Conservation (phyloP, 2,888 invertebrate genomes). For the Lasius platythorax region DNA sequence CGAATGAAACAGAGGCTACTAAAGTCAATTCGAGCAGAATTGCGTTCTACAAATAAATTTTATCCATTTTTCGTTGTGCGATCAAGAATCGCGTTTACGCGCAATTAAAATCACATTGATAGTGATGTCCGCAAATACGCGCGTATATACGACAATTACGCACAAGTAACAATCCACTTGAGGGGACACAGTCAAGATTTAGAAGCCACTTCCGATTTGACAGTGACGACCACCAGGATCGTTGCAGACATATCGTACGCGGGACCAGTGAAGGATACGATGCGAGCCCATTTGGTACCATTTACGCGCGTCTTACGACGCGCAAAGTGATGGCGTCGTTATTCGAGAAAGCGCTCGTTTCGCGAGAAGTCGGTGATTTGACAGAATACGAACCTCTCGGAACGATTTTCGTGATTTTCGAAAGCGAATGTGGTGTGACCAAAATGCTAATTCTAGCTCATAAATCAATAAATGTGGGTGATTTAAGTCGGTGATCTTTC, state of each 20-base stretch:
- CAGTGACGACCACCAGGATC: constrained; percentile 63
- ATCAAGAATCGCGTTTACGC: constrained; percentile 35
- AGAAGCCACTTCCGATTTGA: constrained; percentile 66
- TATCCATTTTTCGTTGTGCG: constrained; percentile 7
- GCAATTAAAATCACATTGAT: constrained; percentile 8
- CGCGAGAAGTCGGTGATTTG: constrained; percentile 49
- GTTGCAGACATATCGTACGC: constrained; percentile 13
- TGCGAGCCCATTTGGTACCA: constrained; percentile 55
- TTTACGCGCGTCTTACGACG: constrained; percentile 59
- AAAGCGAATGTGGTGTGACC: neutral
- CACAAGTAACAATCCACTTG: constrained; percentile 63
- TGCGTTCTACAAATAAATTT: neutral
- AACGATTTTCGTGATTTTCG: constrained; percentile 53
- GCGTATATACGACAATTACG: constrained; percentile 62
- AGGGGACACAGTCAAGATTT: constrained; percentile 62
- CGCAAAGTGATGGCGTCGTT: constrained; percentile 66
- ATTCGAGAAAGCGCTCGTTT: constrained; percentile 41
- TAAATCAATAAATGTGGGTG: neutral
- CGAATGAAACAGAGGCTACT: neutral
- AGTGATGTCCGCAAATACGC: constrained; percentile 32
- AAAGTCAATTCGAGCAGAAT: constrained; percentile 2
- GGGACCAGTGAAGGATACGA: constrained; percentile 17
- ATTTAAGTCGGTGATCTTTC: neutral
- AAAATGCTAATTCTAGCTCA: neutral
- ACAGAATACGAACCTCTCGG: constrained; percentile 41